Evolutionary conservation across 2,113 vertebrate species (phyloP), one percentile per base, ranked within the genome.

Genomic region (Cebus imitator): DNA sequence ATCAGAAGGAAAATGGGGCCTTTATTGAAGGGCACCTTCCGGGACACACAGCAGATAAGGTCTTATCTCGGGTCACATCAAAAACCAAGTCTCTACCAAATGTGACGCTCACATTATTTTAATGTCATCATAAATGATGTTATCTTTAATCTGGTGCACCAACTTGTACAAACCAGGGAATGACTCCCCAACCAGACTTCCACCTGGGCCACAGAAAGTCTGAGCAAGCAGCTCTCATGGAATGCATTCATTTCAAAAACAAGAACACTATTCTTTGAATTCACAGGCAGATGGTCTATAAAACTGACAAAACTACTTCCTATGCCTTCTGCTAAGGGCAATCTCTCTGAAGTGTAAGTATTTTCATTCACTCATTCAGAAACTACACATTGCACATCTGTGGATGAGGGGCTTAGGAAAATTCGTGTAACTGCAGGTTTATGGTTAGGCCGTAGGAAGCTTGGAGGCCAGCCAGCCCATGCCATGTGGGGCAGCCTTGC

Each of bases 341-440:
- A 82, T 73, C 76, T 82, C 84, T 91, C 52, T 57, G 68, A 83
- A 70, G 8, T 78, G 32, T 66, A 85, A 70, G 52, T 80, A 76
- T 32, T 90, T 89, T 30, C 87, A 70, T 55, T 75, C 35, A 61
- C 4, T 57, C 79, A 52, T 45, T 86, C 43, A 81, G 61, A 95
- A 75, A 92, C 27, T 25, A 10, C 8, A 50, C 45, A 21, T 40
- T 8, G 9, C 25, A 72, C 2, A 4, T 32, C 25, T 89, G 35
- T 75, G 72, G 35, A 48, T 55, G 40, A 76, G 83, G 64, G 13
- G 40, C 70, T 83, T 13, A 55, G 57, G 37, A 80, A 92, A 92
- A 87, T 50, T n/a, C 43, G 55, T 52, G 0, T 21, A 58, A 82
- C 40, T 64, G 9, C 10, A 70, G 37, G 70, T 35, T n/a, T 17